Evolutionary conservation across 1,140 invertebrate species (phyloP), one percentile per base, ranked within the genome.

Genomic region (Nixonia krombeini): DNA sequence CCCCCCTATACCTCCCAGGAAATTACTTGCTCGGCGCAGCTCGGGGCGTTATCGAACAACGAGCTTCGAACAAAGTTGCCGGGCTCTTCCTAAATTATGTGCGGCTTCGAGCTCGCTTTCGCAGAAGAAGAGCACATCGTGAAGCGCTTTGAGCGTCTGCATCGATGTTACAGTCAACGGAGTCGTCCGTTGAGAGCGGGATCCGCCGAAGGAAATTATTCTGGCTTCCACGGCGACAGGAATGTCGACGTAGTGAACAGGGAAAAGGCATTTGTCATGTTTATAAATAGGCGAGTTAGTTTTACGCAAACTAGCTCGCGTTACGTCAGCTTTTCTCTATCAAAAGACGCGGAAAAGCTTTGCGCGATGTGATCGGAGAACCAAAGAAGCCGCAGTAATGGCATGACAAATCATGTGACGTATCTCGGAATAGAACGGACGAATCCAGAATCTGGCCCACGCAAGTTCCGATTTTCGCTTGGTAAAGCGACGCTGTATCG

Each of bases 51-150:
- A 71, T 71, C 62, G 68, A 71, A 71, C 68, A 71, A 71, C 68
- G 68, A 65, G 68, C 68, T 71, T 66, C 68, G 68, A 71, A 71
- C 68, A 71, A 66, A 71, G 68, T 71, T 71, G 68, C 68, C 62
- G 62, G 68, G 62, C 62, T 66, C 57, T 66, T 62, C 68, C 61
- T 65, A 70, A 70, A 70, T 70, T 64, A 70, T 64, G 67, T 70
- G 67, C 67, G 67, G 67, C 61, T 70, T 70, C 67, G 55, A 70
- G 67, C 67, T 65, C 67, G 67, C 67, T 70, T 70, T 65, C 61
- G 59, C 67, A 56, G 67, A 65, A 70, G 67, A 70, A 64, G 67
- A 61, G n/a, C n/a, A 59, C 67, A 70, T 65, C 61, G 56, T 52
- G 61, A 70, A 21, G 56, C 67, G 67, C 67, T 64, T 62, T 61